phyloP scores from a whole-genome alignment of 23 tunicate species.

The Diplosoma virens region DNA sequence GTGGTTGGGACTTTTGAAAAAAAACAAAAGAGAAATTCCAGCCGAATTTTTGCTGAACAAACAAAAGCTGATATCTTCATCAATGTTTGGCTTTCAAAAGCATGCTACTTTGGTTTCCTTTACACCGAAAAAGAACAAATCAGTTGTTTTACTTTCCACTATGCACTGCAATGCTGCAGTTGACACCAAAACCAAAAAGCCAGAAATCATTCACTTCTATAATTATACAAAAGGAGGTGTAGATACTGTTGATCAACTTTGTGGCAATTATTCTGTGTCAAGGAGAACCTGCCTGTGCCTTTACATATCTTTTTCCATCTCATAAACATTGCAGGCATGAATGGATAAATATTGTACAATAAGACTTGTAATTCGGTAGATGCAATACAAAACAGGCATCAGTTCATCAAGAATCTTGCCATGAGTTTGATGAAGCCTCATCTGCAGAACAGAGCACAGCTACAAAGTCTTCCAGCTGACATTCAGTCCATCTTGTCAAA shows the following conservation, averaged over 20 bases:
- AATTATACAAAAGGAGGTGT: conserved; percentile 26
- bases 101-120: conserved; percentile 14
- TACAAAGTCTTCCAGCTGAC: conserved; percentile 4
- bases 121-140: conserved; percentile 13
- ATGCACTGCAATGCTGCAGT: conserved; percentile 3
- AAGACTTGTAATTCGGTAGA: too few species aligned
- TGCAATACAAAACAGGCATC: conserved; percentile 6
- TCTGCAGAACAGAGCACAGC: conserved; percentile 14
- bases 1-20: conserved; percentile 10
- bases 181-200: conserved; percentile 11
- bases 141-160: conserved; percentile 17
- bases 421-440: conserved; percentile 18
- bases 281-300: conserved; percentile 20
- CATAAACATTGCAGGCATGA: conserved; percentile 20
- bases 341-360: conserved; percentile 1
- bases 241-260: conserved; percentile 18
- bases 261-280: too few species aligned
- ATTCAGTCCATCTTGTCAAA: conserved; percentile 12
- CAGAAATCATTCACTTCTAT: conserved; percentile 11
- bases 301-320: conserved; percentile 14
- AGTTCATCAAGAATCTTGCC: conserved; percentile 2
- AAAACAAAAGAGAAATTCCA: conserved; percentile 6
- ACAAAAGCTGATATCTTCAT: conserved; percentile 3
- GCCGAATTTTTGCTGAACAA: conserved; percentile 17
- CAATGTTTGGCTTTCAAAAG: conserved; percentile 17